Conservation (phyloP, 2,113 vertebrate species). For the Candoia aspera region DNA sequence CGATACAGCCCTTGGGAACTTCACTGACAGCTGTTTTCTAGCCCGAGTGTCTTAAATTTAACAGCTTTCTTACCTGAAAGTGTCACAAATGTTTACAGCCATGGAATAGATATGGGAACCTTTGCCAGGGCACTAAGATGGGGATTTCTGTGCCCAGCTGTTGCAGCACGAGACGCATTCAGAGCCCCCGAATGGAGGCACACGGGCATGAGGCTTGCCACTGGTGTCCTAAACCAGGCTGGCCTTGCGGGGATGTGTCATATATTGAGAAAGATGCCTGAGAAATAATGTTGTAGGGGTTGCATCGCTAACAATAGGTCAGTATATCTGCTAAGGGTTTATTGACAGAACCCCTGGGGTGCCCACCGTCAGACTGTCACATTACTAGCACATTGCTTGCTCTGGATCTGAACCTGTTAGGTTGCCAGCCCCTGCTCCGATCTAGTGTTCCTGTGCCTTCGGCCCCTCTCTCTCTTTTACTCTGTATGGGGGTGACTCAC, state of each 20-base stretch:
- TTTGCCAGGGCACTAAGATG: not conserved
- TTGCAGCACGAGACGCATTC: not conserved
- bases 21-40: not conserved
- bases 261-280: not conserved
- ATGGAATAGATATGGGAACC: not conserved
- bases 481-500: not conserved
- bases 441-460: not conserved
- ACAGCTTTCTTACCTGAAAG: not conserved
- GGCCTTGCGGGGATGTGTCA: no score
- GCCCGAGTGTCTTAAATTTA: not conserved
- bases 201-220: no score
- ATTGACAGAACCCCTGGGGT: not conserved
- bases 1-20: no score
- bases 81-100: not conserved
- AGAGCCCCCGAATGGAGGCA: not conserved
- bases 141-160: no score
- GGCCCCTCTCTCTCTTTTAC: not conserved
- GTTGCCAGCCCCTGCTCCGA: not conserved
- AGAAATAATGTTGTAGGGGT: rapidly evolving
- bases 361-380: not conserved
- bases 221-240: not conserved
- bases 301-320: not conserved
- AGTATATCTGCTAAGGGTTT: not conserved
- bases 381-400: not conserved
- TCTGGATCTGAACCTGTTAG: not conserved